Percentiles rank a stretch among this genome's conserved stretches.
Evolutionary conservation across 2,797 vertebrate genomes (phyloP).

Genomic region (Lophotriccus pileatus): DNA sequence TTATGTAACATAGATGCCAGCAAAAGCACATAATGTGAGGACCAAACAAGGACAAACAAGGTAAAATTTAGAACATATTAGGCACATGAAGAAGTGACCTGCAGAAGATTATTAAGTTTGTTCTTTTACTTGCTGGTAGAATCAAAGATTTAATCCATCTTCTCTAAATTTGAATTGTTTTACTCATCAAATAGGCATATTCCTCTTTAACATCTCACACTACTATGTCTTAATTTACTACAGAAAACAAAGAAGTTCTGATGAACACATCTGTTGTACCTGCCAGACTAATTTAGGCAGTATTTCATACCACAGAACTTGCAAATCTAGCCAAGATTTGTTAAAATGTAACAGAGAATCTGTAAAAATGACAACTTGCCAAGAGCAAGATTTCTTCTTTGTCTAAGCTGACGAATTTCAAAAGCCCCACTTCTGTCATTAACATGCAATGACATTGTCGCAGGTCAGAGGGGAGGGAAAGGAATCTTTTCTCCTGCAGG

Average conservation of each 20-base stretch:
- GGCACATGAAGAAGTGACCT: neutral
- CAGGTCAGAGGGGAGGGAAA: neutral
- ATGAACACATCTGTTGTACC: neutral
- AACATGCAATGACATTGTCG: neutral
- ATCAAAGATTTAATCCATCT: neutral
- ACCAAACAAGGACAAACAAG: neutral
- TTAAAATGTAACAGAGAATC: neutral
- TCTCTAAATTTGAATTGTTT: neutral
- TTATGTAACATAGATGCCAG: neutral
- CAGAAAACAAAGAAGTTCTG: neutral
- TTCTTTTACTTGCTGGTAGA: neutral
- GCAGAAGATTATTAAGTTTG: neutral
- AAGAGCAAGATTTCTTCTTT: neutral
- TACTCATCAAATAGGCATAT: neutral
- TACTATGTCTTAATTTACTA: neutral
- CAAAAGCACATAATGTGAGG: neutral
- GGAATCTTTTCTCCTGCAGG: neutral
- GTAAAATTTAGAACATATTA: neutral
- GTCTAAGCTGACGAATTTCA: neutral
- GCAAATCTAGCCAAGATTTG: neutral
- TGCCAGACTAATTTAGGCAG: neutral
- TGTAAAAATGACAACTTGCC: neutral
- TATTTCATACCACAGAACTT: neutral
- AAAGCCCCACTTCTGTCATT: neutral
- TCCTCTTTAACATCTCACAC: neutral